phyloP scores from a whole-genome alignment of 1,140 invertebrate genomes.

The Macrostomum lignano region DNA sequence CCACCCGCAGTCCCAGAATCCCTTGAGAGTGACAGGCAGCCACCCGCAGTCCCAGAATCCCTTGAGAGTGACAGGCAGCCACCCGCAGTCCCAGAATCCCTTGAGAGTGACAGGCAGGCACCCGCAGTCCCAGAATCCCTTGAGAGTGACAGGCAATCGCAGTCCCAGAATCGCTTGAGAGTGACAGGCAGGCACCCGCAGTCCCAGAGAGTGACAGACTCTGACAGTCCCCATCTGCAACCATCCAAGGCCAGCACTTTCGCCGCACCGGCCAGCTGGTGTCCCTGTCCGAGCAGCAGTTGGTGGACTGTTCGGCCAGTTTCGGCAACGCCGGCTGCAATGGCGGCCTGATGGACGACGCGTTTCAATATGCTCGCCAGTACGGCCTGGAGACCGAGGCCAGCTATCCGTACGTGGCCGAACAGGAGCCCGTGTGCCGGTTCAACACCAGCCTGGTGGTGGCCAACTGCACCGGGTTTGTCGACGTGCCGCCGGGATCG shows the following conservation, averaged over 20 bases:
- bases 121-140: too few relatives aligned
- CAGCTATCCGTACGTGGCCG: slow-evolving; percentile 5
- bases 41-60: too few relatives aligned
- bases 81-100: too few relatives aligned
- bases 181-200: too few relatives aligned
- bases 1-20: too few relatives aligned
- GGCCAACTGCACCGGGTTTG: slow-evolving; percentile 11
- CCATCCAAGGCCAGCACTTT: slow-evolving; percentile 73
- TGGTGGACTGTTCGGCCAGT: slow-evolving; percentile 50
- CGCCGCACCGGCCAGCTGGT: slow-evolving; percentile 45
- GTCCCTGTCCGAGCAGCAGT: slow-evolving; percentile 71
- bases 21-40: too few relatives aligned
- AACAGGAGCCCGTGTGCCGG: slow-evolving; percentile 27
- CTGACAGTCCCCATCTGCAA: slow-evolving; percentile 52
- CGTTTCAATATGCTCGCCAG: background rate
- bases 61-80: too few relatives aligned
- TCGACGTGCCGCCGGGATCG: slow-evolving; percentile 11
- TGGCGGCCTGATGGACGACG: slow-evolving; percentile 4
- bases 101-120: too few relatives aligned
- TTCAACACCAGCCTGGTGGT: slow-evolving; percentile 11
- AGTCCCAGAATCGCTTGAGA: too few relatives aligned
- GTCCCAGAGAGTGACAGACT: too few relatives aligned
- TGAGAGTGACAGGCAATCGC: too few relatives aligned
- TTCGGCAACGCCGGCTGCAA: slow-evolving; percentile 1
- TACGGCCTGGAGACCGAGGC: slow-evolving; percentile 30